These are phyloP conservation scores for Leiothrix lutea DNA, from an alignment of 2,113 vertebrate species.

Conservation along the genomic window DNA sequence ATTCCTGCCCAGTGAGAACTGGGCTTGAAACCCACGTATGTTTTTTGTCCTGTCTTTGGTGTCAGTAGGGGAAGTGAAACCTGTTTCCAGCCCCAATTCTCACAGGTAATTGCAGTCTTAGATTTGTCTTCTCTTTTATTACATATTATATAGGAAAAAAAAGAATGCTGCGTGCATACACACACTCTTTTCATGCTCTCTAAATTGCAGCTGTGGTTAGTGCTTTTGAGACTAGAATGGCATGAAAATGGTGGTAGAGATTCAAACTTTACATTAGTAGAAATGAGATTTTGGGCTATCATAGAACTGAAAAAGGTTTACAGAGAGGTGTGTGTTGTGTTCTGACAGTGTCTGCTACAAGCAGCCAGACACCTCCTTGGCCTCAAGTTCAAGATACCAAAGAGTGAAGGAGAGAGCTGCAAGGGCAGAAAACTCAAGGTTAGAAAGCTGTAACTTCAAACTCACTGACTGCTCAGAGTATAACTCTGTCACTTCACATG, in stretches of 20 bases:
- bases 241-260: not conserved
- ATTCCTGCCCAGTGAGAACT: not conserved
- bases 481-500: not conserved
- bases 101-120: not conserved
- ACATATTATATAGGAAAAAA: not conserved
- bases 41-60: not conserved
- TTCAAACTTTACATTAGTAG: not conserved
- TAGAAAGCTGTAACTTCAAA: not conserved
- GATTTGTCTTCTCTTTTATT: not conserved
- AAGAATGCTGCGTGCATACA: rapidly evolving
- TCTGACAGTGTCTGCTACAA: not conserved
- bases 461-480: not conserved
- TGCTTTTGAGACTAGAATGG: not conserved
- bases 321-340: not conserved
- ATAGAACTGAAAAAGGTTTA: not conserved
- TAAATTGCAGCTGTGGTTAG: not conserved
- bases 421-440: not conserved
- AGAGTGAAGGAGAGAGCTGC: not conserved
- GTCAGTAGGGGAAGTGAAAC: not conserved
- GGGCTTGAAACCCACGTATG: not conserved
- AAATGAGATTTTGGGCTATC: not conserved
- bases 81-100: not conserved
- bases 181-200: not conserved
- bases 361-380: not conserved
- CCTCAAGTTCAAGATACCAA: not conserved